Conservation (phyloP, 2,888 invertebrate genomes). For the Machimus rusticus region DNA sequence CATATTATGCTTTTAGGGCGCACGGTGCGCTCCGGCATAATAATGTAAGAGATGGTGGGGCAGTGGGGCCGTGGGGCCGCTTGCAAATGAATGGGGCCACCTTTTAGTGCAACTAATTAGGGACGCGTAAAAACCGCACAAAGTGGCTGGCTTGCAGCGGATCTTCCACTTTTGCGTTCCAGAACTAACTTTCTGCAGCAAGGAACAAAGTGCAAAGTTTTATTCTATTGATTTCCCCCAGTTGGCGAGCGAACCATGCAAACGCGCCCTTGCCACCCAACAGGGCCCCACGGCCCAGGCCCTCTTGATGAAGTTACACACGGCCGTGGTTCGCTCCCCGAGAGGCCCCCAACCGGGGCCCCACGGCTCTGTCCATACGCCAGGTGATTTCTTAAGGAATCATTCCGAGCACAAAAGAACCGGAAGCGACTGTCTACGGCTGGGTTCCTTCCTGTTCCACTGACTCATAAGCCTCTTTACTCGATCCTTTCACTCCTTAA, state of each 20-base stretch:
- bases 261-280: background rate
- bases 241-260: background rate
- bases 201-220: background rate
- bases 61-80: no score
- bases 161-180: constrained; percentile 3
- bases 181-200: background rate
- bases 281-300: background rate
- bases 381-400: background rate
- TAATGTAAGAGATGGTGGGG: background rate
- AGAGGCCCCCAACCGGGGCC: background rate
- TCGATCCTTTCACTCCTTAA: background rate
- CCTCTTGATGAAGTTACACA: background rate
- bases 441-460: background rate
- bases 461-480: background rate
- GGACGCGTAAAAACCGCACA: constrained; percentile 32
- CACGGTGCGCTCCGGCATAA: background rate
- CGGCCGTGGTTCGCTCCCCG: background rate
- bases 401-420: background rate
- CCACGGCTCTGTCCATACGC: background rate
- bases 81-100: background rate
- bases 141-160: constrained; percentile 14
- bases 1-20: constrained; percentile 15
- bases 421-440: background rate
- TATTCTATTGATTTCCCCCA: background rate
- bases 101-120: constrained; percentile 24